Evolutionary conservation across 2,888 invertebrate species (phyloP).

Genomic region (Drosophila colorata): DNA sequence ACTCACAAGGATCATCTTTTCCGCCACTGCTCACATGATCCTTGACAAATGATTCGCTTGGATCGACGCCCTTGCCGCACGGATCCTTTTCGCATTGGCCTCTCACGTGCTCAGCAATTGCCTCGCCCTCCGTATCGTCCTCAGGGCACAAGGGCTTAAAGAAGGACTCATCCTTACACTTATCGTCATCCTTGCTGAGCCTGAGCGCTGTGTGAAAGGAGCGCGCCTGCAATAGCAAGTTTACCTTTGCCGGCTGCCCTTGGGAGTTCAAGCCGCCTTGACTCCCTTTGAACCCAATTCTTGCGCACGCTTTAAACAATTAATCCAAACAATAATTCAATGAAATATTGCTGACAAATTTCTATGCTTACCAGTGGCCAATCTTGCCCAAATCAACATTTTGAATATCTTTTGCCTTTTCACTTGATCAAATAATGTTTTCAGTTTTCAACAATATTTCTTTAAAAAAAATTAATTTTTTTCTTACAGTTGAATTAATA

Average conservation of each 20-base stretch:
- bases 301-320: constrained; percentile 34
- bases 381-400: constrained; percentile 53
- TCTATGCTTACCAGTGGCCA: constrained; percentile 50
- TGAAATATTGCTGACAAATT: not conserved
- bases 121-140: not conserved
- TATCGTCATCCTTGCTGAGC: constrained; percentile 33
- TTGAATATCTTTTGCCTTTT: constrained; percentile 3
- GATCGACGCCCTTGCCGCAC: not conserved
- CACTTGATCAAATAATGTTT: not conserved
- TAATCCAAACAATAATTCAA: not conserved
- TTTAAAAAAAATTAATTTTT: not conserved
- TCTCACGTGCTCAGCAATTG: not conserved
- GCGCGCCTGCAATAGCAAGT: constrained; percentile 15
- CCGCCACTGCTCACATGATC: no score
- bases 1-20: constrained; percentile 1
- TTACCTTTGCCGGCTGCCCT: not conserved
- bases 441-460: not conserved
- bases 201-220: constrained; percentile 21
- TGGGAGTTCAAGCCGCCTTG: not conserved
- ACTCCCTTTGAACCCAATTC: constrained; percentile 22
- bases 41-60: no score
- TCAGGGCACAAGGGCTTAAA: constrained; percentile 20
- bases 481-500: constrained; percentile 4
- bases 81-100: not conserved
- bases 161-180: constrained; percentile 15